These are phyloP conservation scores for Pristionchus arcanus DNA, from an alignment of 2,888 invertebrate genomes.

Conservation along the genomic window DNA sequence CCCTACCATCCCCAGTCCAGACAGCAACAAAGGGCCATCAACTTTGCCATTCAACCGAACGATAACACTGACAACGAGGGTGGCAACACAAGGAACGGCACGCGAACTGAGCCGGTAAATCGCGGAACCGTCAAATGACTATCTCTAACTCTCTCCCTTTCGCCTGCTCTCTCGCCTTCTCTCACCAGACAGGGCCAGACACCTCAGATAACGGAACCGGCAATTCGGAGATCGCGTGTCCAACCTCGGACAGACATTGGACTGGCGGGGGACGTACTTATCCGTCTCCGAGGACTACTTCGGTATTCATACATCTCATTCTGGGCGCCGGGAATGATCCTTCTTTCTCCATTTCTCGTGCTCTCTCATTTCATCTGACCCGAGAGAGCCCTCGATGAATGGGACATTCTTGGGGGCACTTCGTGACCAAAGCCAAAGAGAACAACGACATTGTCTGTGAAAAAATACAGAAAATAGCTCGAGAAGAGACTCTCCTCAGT, in stretches of 20 bases:
- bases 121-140: no score
- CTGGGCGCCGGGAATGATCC: not conserved
- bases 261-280: not conserved
- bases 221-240: not conserved
- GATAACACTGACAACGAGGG: not conserved
- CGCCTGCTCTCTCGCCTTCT: no score
- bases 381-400: no score
- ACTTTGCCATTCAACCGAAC: not conserved
- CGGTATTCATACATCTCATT: constrained; percentile 22
- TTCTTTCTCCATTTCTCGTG: not conserved
- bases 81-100: not conserved
- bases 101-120: not conserved
- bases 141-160: no score
- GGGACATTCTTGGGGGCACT: not conserved
- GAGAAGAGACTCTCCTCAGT: not conserved
- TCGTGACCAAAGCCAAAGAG: not conserved
- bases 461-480: not conserved
- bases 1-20: no score
- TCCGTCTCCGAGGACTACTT: not conserved
- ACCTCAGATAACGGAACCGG: not conserved
- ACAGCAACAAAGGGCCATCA: no score
- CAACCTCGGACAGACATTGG: not conserved
- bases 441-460: not conserved
- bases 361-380: not conserved
- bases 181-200: no score